Evolutionary conservation across 2,113 vertebrate species (phyloP), one percentile per base, ranked within the genome.

Genomic region (Grus americana): DNA sequence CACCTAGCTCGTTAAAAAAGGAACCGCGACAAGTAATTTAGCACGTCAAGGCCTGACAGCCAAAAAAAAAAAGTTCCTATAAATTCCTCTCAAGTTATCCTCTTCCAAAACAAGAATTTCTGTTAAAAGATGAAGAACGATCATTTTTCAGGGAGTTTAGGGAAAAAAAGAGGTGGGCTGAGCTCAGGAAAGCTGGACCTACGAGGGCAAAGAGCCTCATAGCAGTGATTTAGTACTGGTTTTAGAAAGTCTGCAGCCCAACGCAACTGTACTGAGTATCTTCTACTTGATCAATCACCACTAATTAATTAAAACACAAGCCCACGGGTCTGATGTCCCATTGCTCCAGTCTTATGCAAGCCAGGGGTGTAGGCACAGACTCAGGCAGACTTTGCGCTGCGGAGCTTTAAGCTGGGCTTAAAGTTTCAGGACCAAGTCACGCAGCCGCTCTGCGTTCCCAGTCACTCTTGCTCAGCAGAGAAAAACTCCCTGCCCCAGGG

Each of bases 341-440:
- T 10, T 6, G 3, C n/a, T n/a, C 15, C 5, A 5, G 52, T 27
- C 36, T 26, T 22, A n/a, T 1, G 17, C 27, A 55, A 21, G 24
- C 6, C n/a, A n/a, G 17, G 27, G 68, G 12, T 5, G 13, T 7
- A 57, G 52, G 70, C 2, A 0, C 1, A 0, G 34, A 46, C 3
- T 21, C 55, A 63, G 49, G 47, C 38, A 21, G 44, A 65, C 30
- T 65, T 57, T 22, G 18, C 19, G 40, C 62, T 0, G 0, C 1
- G 1, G 14, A 61, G 24, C 12, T 68, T 68, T 34, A 61, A 82
- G 70, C 61, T 10, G 5, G 15, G 61, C 68, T 59, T 59, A 17
- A 44, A 26, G 27, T 11, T 66, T 10, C 38, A 59, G 46, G 29
- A 52, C 27, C 11, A 42, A 15, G 38, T 11, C 11, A 9, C 18